Evolutionary conservation across 2,797 vertebrate species (phyloP).

Genomic region (Lepidocolaptes lacrymiger): DNA sequence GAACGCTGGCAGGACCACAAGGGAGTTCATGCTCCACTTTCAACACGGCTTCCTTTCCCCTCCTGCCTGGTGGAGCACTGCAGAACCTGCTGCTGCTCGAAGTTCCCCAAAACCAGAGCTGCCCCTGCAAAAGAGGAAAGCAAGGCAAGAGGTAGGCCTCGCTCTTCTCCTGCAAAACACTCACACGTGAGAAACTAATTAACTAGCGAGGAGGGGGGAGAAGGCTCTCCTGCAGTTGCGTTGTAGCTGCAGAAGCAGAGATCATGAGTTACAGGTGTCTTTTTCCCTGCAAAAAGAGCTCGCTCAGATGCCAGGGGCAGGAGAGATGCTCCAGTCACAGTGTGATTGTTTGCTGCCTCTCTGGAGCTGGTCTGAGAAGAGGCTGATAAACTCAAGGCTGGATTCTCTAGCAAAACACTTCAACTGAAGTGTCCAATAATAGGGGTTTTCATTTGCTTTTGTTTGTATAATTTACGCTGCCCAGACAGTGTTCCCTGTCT

Average conservation of each 20-base stretch:
- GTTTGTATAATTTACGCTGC: neutral
- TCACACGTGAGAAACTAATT: fast-evolving
- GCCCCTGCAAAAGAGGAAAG: neutral
- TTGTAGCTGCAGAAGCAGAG: neutral
- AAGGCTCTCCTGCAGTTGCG: neutral
- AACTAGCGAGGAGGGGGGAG: neutral
- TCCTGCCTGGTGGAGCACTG: neutral
- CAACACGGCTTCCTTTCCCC: neutral
- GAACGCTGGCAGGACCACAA: neutral
- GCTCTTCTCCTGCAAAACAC: neutral
- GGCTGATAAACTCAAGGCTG: neutral
- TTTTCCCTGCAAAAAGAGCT: neutral
- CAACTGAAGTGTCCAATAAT: no score
- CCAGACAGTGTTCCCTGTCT: neutral
- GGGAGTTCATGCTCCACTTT: neutral
- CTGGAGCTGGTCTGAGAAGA: neutral
- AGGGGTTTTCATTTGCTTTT: neutral
- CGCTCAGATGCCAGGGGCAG: neutral
- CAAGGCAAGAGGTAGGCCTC: neutral
- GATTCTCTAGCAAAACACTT: neutral
- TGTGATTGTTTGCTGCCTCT: neutral
- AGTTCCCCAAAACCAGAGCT: neutral
- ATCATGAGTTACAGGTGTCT: neutral
- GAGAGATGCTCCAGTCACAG: fast-evolving
- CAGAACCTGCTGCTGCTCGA: neutral